Evolutionary conservation across 2,888 invertebrate genomes (phyloP).

Genomic region (Eupithecia exiguata): DNA sequence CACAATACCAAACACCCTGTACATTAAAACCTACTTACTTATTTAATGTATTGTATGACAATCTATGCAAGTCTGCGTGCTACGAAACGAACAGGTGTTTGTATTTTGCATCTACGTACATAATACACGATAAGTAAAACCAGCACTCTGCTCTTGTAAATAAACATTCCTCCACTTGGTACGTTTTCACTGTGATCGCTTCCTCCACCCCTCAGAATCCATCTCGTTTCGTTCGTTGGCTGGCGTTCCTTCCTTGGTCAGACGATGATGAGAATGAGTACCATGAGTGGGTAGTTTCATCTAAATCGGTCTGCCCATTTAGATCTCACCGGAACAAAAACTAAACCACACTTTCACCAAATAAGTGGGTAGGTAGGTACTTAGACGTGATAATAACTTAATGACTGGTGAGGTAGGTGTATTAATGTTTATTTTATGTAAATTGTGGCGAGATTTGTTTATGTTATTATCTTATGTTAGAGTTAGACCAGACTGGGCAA

Average conservation of each 20-base stretch:
- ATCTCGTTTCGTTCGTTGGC: not conserved
- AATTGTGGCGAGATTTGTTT: not conserved
- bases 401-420: conserved; percentile 3
- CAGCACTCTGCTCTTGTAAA: not conserved
- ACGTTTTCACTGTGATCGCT: too few species aligned
- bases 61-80: conserved; percentile 9
- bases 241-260: not conserved
- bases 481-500: not conserved
- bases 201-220: not conserved
- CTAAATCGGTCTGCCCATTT: conserved; percentile 1
- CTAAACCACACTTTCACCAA: conserved; percentile 27
- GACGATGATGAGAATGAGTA: not conserved
- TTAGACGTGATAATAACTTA: conserved; percentile 14
- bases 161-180: not conserved
- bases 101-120: not conserved
- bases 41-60: conserved; percentile 19
- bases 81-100: not conserved
- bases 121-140: too few species aligned
- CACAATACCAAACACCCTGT: too few species aligned
- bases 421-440: conserved; percentile 13
- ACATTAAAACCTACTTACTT: too few species aligned
- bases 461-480: not conserved
- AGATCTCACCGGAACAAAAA: conserved; percentile 9
- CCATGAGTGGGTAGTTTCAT: conserved; percentile 1
- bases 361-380: conserved; percentile 14